Conservation (phyloP, 2,888 invertebrate genomes). For the Drosophila rellima region DNA sequence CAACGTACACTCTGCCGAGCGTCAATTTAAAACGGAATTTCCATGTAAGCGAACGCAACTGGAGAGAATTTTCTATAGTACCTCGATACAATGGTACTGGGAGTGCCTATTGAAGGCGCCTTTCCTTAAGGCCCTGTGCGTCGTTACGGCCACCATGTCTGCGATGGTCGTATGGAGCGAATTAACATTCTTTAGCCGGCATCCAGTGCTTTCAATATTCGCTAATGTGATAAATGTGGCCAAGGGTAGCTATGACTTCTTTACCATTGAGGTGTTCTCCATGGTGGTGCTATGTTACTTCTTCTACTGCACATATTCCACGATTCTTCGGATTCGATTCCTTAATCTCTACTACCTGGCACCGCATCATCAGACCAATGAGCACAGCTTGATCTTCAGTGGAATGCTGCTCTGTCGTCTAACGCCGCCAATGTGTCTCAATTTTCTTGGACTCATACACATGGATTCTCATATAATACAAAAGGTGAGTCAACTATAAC, state of each 20-base stretch:
- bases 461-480: constrained; percentile 98
- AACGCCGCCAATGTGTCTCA: constrained; percentile 99
- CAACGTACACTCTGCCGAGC: constrained; percentile 89
- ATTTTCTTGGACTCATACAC: constrained; percentile 98
- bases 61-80: constrained; percentile 88
- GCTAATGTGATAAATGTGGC: constrained; percentile 96
- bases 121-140: constrained; percentile 90
- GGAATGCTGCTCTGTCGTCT: constrained; percentile 99
- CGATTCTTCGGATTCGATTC: constrained; percentile 97
- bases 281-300: constrained; percentile 96
- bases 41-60: constrained; percentile 88
- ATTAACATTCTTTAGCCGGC: constrained; percentile 97
- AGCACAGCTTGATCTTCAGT: constrained; percentile 98
- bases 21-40: constrained; percentile 90
- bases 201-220: constrained; percentile 97
- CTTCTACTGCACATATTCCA: constrained; percentile 99
- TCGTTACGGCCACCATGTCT: constrained; percentile 92
- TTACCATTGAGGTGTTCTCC: constrained; percentile 97
- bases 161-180: constrained; percentile 99
- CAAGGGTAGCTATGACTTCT: constrained; percentile 93
- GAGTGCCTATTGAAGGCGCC: constrained; percentile 93
- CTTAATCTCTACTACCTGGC: constrained; percentile 99
- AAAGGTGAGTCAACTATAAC: constrained; percentile 78
- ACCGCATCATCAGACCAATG: constrained; percentile 99
- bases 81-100: constrained; percentile 97